Percentiles rank a stretch among this genome's conserved stretches.
These are phyloP conservation scores for Fringilla coelebs DNA, from an alignment of 2,797 vertebrate genomes.

Conservation along the genomic window DNA sequence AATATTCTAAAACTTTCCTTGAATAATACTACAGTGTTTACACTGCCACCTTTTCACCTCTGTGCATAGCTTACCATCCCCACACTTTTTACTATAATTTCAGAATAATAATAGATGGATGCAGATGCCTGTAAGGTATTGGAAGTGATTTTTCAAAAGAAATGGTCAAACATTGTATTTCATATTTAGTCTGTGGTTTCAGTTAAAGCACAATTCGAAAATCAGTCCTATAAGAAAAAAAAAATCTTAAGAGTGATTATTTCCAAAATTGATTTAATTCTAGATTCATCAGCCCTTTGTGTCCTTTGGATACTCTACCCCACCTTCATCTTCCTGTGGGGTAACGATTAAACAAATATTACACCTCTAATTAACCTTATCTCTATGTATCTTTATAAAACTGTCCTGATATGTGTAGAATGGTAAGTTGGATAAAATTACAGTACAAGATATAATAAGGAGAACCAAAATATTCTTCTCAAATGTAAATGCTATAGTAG, in stretches of 20 bases:
- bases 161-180: background rate
- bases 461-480: background rate
- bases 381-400: background rate
- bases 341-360: background rate
- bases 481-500: background rate
- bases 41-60: background rate
- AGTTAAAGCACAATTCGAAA: background rate
- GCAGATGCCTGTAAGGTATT: background rate
- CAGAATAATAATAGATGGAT: background rate
- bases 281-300: background rate
- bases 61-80: background rate
- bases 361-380: background rate
- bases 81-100: background rate
- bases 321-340: background rate
- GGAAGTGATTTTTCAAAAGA: background rate
- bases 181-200: background rate
- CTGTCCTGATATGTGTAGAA: background rate
- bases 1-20: background rate
- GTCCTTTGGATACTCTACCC: background rate
- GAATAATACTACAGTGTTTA: background rate
- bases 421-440: background rate
- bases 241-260: background rate
- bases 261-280: background rate
- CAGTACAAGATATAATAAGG: background rate
- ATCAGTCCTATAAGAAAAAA: background rate